A percentile compares a stretch with the other conserved stretches of the same genome.
Conservation (phyloP, 2,797 vertebrate species). For the Carcharodon carcharias region DNA sequence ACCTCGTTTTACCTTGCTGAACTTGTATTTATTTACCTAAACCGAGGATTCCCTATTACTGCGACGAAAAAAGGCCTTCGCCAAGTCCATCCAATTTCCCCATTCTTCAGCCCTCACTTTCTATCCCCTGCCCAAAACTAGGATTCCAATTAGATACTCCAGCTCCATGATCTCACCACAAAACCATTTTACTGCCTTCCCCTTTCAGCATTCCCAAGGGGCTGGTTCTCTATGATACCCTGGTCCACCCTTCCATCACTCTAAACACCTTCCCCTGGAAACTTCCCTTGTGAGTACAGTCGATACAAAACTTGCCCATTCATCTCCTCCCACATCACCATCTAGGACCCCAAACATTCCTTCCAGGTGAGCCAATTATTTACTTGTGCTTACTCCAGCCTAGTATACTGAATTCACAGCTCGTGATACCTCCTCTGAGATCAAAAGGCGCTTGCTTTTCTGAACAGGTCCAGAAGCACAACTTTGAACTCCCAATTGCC, state of each 20-base stretch:
- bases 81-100: not conserved
- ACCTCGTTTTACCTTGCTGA: not conserved
- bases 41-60: not conserved
- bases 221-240: not conserved
- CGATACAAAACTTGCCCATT: not conserved
- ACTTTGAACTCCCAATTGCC: not conserved
- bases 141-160: not conserved
- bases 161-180: not conserved
- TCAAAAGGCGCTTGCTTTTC: not conserved
- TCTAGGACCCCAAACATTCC: not conserved
- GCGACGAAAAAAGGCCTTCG: not conserved
- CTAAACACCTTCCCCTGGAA: not conserved
- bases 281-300: not conserved
- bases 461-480: not conserved
- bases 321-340: not conserved
- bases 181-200: not conserved
- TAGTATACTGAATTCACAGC: not conserved
- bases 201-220: not conserved
- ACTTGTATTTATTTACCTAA: not conserved
- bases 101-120: too few species aligned
- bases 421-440: not conserved
- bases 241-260: not conserved
- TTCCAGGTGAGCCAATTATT: not conserved
- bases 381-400: not conserved
- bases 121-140: not conserved